Conservation (phyloP, 2,888 invertebrate genomes). For the Yponomeuta evonymella region DNA sequence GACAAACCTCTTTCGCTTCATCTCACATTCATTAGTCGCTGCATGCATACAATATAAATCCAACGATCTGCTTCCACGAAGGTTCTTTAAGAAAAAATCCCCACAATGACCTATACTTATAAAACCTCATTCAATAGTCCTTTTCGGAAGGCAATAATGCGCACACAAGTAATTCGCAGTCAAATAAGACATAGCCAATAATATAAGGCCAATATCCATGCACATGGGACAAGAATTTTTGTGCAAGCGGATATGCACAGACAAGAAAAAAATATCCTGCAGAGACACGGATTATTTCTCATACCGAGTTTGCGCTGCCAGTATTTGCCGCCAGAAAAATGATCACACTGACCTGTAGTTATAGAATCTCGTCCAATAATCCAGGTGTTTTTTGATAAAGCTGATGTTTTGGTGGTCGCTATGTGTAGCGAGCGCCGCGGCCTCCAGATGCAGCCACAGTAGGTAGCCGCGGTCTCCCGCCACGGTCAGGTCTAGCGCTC, state of each 20-base stretch:
- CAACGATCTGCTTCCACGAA: too few species aligned
- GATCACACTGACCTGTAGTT: slow-evolving; percentile 77
- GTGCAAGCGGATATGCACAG: too few species aligned
- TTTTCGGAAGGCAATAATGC: too few species aligned
- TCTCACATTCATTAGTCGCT: too few species aligned
- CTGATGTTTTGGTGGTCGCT: slow-evolving; percentile 83
- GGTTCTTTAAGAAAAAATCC: background rate
- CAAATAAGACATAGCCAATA: too few species aligned
- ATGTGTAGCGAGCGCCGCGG: slow-evolving; percentile 80
- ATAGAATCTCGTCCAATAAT: slow-evolving; percentile 85
- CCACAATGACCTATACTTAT: slow-evolving; percentile 78
- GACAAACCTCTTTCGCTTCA: too few species aligned
- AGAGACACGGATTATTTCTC: too few species aligned
- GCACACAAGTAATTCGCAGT: too few species aligned
- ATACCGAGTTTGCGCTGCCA: background rate
- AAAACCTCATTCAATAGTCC: slow-evolving; percentile 85
- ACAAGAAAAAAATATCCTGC: too few species aligned
- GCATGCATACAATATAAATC: too few species aligned
- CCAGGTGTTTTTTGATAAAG: slow-evolving; percentile 84
- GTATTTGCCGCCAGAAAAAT: background rate
- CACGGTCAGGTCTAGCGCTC: slow-evolving; percentile 80
- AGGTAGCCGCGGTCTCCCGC: slow-evolving; percentile 88
- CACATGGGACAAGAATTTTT: too few species aligned
- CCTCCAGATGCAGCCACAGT: slow-evolving; percentile 84
- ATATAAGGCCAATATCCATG: too few species aligned